Evolutionary conservation across 2,888 invertebrate genomes (phyloP).

Genomic region (Drosophila subquinaria): DNA sequence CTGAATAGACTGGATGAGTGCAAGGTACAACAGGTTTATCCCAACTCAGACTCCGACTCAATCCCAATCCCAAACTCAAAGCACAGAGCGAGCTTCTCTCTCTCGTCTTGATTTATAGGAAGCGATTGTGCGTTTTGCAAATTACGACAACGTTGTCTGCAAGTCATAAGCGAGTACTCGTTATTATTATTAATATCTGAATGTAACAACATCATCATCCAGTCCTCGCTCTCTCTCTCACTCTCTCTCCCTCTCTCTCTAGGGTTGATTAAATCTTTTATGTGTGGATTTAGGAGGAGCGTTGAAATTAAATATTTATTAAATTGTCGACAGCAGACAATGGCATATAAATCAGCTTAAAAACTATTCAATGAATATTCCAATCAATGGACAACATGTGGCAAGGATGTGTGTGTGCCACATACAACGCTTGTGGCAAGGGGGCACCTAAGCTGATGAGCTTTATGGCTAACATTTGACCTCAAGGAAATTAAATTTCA

Average conservation of each 20-base stretch:
- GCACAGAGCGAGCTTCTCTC: conserved; percentile 3
- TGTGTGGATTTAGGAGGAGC: conserved; percentile 73
- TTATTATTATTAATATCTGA: conserved; percentile 74
- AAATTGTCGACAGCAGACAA: conserved; percentile 75
- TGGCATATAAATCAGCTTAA: conserved; percentile 80
- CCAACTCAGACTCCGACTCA: background rate
- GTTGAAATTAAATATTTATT: conserved; percentile 81
- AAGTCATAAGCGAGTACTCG: conserved; percentile 37
- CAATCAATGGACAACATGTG: conserved; percentile 73
- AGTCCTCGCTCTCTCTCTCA: conserved; percentile 17
- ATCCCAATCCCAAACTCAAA: background rate
- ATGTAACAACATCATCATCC: conserved; percentile 52
- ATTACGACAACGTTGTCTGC: conserved; percentile 75
- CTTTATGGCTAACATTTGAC: conserved; percentile 49
- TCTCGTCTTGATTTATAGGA: conserved; percentile 71
- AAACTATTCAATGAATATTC: conserved; percentile 84
- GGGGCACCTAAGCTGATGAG: conserved; percentile 39
- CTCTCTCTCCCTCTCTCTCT: background rate
- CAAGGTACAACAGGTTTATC: conserved; percentile 65
- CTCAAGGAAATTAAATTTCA: conserved; percentile 66
- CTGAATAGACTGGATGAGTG: conserved; percentile 50
- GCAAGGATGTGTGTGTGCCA: conserved; percentile 7
- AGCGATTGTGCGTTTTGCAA: conserved; percentile 81
- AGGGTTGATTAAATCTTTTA: conserved; percentile 77
- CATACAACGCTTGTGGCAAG: background rate